phyloP scores from a whole-genome alignment of 1,140 invertebrate species.

The Onthophagus taurus region DNA sequence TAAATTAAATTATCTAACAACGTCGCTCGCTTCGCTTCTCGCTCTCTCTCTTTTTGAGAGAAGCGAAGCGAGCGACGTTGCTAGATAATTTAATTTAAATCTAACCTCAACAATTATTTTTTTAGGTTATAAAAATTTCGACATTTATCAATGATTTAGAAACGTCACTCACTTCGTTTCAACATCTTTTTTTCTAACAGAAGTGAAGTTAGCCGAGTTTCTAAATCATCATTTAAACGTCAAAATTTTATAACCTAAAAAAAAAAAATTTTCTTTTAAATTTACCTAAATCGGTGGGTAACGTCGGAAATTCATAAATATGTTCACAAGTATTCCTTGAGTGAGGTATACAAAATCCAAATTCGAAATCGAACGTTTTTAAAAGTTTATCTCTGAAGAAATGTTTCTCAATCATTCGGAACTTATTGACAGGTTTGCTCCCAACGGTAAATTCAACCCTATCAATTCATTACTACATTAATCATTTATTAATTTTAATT shows the following conservation, averaged over 20 bases:
- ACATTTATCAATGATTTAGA: no score
- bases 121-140: no score
- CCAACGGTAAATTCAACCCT: constrained; percentile 97
- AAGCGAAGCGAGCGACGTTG: no score
- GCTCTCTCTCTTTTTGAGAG: no score
- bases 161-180: no score
- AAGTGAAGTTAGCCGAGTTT: no score
- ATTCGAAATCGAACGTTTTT: constrained; percentile 99
- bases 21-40: no score
- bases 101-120: no score
- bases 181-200: no score
- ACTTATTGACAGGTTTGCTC: constrained; percentile 82
- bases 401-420: constrained; percentile 97
- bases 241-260: not conserved
- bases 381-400: constrained; percentile 89
- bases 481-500: constrained; percentile 16
- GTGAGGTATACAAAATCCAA: constrained; percentile 97
- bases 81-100: no score
- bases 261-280: constrained; percentile 12
- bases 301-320: constrained; percentile 95
- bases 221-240: not conserved
- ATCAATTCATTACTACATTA: constrained; percentile 33
- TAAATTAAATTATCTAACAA: no score
- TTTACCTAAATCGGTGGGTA: constrained; percentile 79
- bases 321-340: constrained; percentile 97